A percentile compares a stretch with the other conserved stretches of the same genome.
Conservation (phyloP, 2,797 vertebrate genomes). For the Eurystomus glaucurus region DNA sequence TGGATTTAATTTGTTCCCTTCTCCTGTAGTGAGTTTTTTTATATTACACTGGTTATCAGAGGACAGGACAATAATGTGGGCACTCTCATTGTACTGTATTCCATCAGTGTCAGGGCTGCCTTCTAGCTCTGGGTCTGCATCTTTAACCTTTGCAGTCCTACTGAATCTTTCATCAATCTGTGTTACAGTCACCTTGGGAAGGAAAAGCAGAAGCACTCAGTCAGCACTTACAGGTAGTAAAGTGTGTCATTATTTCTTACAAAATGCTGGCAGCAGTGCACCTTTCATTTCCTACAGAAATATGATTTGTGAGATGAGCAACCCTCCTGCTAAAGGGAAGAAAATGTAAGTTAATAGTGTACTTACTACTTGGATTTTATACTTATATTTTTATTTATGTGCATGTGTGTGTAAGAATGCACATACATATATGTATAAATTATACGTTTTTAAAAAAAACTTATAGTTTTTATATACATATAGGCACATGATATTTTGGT, state of each 20-base stretch:
- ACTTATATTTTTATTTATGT: background rate
- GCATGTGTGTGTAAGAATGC: background rate
- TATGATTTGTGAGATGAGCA: constrained; percentile 83
- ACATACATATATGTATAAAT: background rate
- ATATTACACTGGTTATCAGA: constrained; percentile 86
- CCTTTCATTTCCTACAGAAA: constrained; percentile 81
- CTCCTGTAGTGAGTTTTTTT: constrained; percentile 87
- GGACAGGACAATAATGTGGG: constrained; percentile 80
- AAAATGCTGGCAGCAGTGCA: constrained; percentile 78
- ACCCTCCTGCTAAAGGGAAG: constrained; percentile 58
- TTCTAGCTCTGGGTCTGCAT: constrained; percentile 83
- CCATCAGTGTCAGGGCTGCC: constrained; percentile 84
- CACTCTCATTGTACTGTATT: constrained; percentile 73
- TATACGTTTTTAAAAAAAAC: background rate
- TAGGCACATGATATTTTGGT: background rate
- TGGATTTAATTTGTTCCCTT: constrained; percentile 89
- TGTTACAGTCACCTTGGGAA: constrained; percentile 87
- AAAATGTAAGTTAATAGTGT: constrained; percentile 65
- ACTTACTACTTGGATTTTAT: constrained; percentile 31
- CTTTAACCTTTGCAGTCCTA: constrained; percentile 85
- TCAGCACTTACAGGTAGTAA: constrained; percentile 86
- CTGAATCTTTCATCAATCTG: constrained; percentile 86
- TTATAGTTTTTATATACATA: background rate
- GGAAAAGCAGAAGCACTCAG: constrained; percentile 82
- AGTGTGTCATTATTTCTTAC: constrained; percentile 85